Evolutionary conservation across 2,888 invertebrate species (phyloP).

Genomic region (Tuta absoluta): DNA sequence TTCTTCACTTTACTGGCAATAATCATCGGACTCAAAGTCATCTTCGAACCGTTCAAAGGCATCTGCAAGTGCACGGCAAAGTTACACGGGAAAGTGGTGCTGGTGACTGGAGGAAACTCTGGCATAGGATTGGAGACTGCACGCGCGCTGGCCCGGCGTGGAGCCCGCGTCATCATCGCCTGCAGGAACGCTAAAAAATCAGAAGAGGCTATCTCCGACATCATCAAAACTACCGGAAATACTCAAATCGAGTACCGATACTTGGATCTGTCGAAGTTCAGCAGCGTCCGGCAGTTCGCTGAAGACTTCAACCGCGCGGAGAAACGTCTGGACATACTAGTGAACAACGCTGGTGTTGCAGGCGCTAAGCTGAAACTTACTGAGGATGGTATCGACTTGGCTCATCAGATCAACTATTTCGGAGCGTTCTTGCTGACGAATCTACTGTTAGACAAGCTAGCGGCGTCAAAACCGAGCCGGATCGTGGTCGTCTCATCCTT

Average conservation of each 20-base stretch:
- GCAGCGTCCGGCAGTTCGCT: conserved; percentile 81
- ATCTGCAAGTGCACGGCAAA: conserved; percentile 55
- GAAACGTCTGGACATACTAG: conserved; percentile 80
- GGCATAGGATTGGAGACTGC: conserved; percentile 92
- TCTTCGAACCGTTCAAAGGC: conserved; percentile 45
- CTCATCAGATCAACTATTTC: conserved; percentile 86
- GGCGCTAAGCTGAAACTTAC: conserved; percentile 61
- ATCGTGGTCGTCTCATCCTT: conserved; percentile 71
- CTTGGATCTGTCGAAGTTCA: conserved; percentile 76
- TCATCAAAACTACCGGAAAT: conserved; percentile 86
- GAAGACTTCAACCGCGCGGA: conserved; percentile 77
- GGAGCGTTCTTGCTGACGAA: conserved; percentile 83
- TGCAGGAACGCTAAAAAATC: conserved; percentile 87
- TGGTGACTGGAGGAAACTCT: conserved; percentile 91
- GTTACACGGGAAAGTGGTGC: conserved; percentile 80
- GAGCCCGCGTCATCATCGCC: conserved; percentile 87
- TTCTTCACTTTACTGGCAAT: conserved; percentile 32
- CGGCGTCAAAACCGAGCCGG: conserved; percentile 63
- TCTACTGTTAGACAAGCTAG: conserved; percentile 77
- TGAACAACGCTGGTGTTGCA: conserved; percentile 83
- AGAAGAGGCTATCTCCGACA: conserved; percentile 84
- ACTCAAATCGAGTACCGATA: conserved; percentile 82
- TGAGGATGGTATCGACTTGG: conserved; percentile 82
- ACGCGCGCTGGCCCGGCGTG: conserved; percentile 84
- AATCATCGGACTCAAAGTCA: conserved; percentile 38